Base-by-base conservation (phyloP, 2,888 invertebrate species). In the Cantharis rufa region DNA sequence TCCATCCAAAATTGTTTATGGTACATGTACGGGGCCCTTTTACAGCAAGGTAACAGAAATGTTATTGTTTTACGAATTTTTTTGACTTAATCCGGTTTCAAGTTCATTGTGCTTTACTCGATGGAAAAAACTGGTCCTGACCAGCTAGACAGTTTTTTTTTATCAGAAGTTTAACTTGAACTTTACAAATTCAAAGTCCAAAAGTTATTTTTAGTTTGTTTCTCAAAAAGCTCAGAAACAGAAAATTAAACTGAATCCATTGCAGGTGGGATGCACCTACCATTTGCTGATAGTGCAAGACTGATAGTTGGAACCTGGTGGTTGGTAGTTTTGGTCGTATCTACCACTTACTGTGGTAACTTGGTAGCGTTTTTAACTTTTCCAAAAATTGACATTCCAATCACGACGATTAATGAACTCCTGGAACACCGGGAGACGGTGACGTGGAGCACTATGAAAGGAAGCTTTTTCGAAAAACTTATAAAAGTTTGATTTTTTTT, bases 321-420 rank as follows among this genome's bases (percentile, higher is more conserved):
- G 97, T 87, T 97, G 69, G 95, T 96, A 1, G 96, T 97, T 0
- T 90, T 97, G 79, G 94, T 97, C 0, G 91, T 97, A 16, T 95
- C 97, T 0, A 97, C 97, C 15, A 96, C 96, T 0, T 98, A 97
- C 86, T 96, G 96, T 73, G 97, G 97, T 2, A 97, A 96, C 88
- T 90, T 98, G 81, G 97, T 97, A 0, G 97, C 97, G 0, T 97
- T 97, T 87, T 90, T 97, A 63, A 97, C 97, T 0, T 97, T 97
- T 85, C 97, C 97, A 0, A 94, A 95, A 86, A 93, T 94, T 84
- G 94, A 94, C 86, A 89, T 90, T 32, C 92, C 94, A 0, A 92
- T 96, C 24, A 91, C 93, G 3, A 92, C 92, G 0, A 87, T 96
- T 0, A 89, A 91, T 1, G 93, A 94, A 78, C 87, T 96, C 10